Conservation (phyloP, 2,888 invertebrate genomes). For the Calliphora vomitoria region DNA sequence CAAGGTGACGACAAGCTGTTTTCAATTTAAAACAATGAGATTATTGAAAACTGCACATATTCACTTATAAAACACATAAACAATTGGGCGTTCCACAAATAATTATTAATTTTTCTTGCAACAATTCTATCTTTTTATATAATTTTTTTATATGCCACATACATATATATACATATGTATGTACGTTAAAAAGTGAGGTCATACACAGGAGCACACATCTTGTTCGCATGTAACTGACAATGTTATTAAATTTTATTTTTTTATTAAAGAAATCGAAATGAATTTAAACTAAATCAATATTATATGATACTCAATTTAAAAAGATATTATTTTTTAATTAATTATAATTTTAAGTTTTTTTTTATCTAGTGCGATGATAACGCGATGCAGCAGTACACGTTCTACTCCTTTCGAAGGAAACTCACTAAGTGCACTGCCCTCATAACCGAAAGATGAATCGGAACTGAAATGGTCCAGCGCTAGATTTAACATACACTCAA, state of each 20-base stretch:
- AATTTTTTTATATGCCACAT: constrained; percentile 28
- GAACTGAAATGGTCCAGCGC: constrained; percentile 77
- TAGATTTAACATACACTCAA: constrained; percentile 60
- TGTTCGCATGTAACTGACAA: background rate
- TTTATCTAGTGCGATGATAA: constrained; percentile 1
- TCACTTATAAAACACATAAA: constrained; percentile 14
- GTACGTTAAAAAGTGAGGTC: constrained; percentile 26
- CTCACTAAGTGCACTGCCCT: constrained; percentile 82
- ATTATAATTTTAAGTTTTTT: background rate
- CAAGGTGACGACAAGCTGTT: too few species aligned
- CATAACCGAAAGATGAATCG: constrained; percentile 81
- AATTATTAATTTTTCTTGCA: background rate
- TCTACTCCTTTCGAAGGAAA: constrained; percentile 80
- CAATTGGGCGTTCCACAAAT: constrained; percentile 13
- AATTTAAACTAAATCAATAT: background rate
- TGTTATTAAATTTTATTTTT: background rate
- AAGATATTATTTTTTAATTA: constrained; percentile 7
- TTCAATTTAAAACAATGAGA: background rate
- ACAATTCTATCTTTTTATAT: background rate
- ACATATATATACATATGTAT: background rate
- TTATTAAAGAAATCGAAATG: background rate
- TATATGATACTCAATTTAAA: constrained; percentile 1
- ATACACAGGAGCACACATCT: constrained; percentile 15
- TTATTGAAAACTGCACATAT: background rate
- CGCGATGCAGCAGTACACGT: constrained; percentile 47